Percentiles rank a stretch among this genome's conserved stretches.
phyloP scores from a whole-genome alignment of 2,797 vertebrate genomes.

The Coccyzus lansbergi region DNA sequence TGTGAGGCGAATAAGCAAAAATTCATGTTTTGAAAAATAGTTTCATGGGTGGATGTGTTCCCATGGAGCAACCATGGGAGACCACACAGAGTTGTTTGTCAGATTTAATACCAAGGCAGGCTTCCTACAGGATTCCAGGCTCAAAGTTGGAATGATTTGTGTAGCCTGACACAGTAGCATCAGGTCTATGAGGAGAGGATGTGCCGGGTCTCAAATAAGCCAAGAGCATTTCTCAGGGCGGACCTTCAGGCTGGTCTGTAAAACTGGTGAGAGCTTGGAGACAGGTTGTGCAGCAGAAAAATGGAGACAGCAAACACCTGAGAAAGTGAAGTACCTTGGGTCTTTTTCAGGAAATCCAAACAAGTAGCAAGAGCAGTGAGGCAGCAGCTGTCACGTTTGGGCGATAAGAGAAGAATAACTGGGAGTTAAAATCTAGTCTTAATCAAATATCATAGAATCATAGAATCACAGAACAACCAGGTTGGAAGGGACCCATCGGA shows the following conservation, averaged over 20 bases:
- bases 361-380: background rate
- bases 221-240: background rate
- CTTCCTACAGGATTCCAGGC: background rate
- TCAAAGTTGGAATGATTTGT: background rate
- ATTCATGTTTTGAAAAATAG: background rate
- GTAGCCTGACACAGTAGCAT: background rate
- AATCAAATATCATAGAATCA: no score
- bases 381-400: background rate
- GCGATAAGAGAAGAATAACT: background rate
- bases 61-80: background rate
- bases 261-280: background rate
- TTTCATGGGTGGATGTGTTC: background rate
- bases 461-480: no score
- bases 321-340: background rate
- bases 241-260: background rate
- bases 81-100: background rate
- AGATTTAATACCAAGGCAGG: background rate
- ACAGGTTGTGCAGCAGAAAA: background rate
- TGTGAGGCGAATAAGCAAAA: background rate
- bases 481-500: no score
- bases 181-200: background rate
- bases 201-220: background rate
- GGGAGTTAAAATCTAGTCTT: background rate
- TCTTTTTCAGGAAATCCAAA: background rate
- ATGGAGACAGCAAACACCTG: background rate